Evolutionary conservation across 2,113 vertebrate species (phyloP), one percentile per base, ranked within the genome.

Genomic region (Trematomus loennbergii): DNA sequence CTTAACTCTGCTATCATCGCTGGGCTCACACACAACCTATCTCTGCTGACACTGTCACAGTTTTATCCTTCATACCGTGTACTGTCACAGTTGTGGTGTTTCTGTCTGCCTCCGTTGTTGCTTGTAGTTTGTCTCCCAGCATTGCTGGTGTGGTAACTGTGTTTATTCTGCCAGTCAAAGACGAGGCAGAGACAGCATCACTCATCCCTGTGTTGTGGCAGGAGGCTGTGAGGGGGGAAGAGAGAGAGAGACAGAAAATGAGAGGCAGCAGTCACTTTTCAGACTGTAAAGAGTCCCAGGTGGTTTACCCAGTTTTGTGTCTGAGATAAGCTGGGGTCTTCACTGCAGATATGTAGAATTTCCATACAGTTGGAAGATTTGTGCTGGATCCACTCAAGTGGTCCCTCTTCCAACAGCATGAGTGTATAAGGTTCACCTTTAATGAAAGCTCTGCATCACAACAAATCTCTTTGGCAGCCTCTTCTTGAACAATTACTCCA

Each of bases 161-260:
- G 77, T 91, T 94, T 89, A 87, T 76, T 86, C 85, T 93, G 90
- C 87, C 92, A 91, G 79, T 91, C 91, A 90, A 87, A 83, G 74
- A 84, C 4, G 79, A 85, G 69, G 82, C 77, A 73, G 78, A 70
- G 79, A 70, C 79, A 22, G 87, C 84, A 85, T 93, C 90, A 85
- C 82, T 93, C 89, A 89, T 79, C 57, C 55, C 71, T 83, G 75
- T 86, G 82, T 72, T 87, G 86, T 62, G 64, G 74, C 54, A 59
- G 64, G 46, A 15, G 10, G 22, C 36, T 16, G 40, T 4, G 53
- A 22, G 22, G 11, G 18, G 17, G 46, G 13, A 64, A 45, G 36
- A 43, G 50, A 46, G 54, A 29, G n/a, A 45, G 66, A 18, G 22
- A 20, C 60, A 58, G n/a, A 62, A 8, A 68, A 50, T 2, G 57